Evolutionary conservation across 2,113 vertebrate species (phyloP).

Genomic region (Siniperca knerii): DNA sequence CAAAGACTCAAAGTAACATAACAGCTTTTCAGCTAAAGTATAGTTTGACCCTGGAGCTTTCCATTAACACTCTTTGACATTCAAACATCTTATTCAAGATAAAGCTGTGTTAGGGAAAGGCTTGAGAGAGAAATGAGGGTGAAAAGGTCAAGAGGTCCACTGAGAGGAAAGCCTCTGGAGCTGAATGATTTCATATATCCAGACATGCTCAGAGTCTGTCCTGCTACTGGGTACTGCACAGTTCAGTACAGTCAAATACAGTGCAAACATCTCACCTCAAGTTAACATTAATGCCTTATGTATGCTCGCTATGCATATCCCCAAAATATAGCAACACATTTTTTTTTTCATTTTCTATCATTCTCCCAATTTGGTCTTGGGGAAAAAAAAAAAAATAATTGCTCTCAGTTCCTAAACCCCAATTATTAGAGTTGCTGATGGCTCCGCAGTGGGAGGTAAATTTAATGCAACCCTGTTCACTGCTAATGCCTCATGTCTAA

Average conservation of each 20-base stretch:
- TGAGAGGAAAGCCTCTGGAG: constrained; percentile 43
- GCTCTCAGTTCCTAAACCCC: constrained; percentile 7
- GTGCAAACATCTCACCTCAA: constrained; percentile 13
- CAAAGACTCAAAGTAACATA: neutral
- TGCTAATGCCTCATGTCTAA: constrained; percentile 28
- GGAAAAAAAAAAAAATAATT: neutral
- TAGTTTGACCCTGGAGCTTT: constrained; percentile 36
- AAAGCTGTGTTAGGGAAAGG: constrained; percentile 28
- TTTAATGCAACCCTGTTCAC: constrained; percentile 24
- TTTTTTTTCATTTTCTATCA: neutral
- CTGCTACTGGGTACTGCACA: neutral
- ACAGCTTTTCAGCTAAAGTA: constrained; percentile 1
- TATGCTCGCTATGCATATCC: neutral
- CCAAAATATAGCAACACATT: neutral
- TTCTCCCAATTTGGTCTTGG: neutral
- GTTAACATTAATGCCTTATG: neutral
- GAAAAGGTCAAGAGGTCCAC: constrained; percentile 47
- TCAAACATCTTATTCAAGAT: constrained; percentile 52
- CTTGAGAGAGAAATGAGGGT: constrained; percentile 24
- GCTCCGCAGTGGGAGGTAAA: constrained; percentile 40
- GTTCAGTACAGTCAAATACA: constrained; percentile 22
- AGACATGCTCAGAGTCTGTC: neutral
- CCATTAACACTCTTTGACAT: constrained; percentile 54
- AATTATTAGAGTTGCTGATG: constrained; percentile 16
- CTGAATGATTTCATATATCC: constrained; percentile 42